A percentile compares a stretch with the other conserved stretches of the same genome.
phyloP scores from a whole-genome alignment of 2,113 vertebrate genomes.

The Physeter macrocephalus region DNA sequence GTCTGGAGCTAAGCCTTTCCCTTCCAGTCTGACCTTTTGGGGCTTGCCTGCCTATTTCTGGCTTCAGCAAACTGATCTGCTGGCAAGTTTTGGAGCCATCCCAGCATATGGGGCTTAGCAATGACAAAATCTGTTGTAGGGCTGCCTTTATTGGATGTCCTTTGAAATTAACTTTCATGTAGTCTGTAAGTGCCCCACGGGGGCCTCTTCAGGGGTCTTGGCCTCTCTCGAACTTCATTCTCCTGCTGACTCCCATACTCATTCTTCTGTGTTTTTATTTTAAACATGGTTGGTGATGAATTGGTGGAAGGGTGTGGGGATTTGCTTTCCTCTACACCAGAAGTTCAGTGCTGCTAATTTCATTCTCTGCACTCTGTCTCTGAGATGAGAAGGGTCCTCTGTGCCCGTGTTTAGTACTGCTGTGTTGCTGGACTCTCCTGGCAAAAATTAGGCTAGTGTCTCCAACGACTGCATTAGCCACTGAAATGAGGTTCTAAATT shows the following conservation, averaged over 20 bases:
- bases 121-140: constrained; percentile 8
- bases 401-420: constrained; percentile 68
- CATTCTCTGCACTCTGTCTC: constrained; percentile 62
- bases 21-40: not conserved
- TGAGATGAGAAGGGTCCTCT: constrained; percentile 68
- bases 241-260: not conserved
- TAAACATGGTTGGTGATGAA: constrained; percentile 46
- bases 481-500: constrained; percentile 76
- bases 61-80: not conserved
- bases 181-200: not conserved
- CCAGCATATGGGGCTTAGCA: not conserved
- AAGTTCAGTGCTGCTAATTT: constrained; percentile 69
- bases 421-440: constrained; percentile 75
- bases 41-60: not conserved
- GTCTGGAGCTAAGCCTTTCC: not conserved
- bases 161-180: constrained; percentile 32
- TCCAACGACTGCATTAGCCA: constrained; percentile 68
- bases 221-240: constrained; percentile 27
- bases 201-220: not conserved
- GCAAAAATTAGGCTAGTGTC: constrained; percentile 81
- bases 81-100: constrained; percentile 17
- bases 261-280: constrained; percentile 47
- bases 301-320: not conserved
- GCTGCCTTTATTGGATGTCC: constrained; percentile 6
- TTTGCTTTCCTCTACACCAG: constrained; percentile 69